Conservation (phyloP, 1,140 invertebrate species). For the Medauroidea extradentata region DNA sequence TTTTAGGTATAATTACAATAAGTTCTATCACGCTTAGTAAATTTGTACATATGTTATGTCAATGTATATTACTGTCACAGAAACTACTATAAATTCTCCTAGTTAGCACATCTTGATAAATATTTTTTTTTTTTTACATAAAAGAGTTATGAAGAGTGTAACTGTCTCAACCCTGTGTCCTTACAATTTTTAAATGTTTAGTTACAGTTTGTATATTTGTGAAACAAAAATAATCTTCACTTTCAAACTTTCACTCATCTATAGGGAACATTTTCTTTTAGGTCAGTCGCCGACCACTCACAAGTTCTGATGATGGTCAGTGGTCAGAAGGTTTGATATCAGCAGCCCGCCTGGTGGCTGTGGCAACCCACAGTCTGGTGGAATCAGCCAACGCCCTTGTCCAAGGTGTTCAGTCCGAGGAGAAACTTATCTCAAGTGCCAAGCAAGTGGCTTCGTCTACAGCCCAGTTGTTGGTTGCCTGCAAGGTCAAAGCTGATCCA, state of each 20-base stretch:
- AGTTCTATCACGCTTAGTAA: not conserved
- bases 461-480: constrained; percentile 94
- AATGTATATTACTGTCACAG: too few relatives aligned
- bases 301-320: constrained; percentile 91
- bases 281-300: constrained; percentile 71
- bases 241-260: not conserved
- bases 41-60: not conserved
- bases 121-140: too few relatives aligned
- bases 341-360: constrained; percentile 91
- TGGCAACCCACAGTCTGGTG: constrained; percentile 94
- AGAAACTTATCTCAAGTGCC: constrained; percentile 93
- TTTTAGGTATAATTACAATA: not conserved
- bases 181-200: too few relatives aligned
- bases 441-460: constrained; percentile 97
- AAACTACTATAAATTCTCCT: too few relatives aligned
- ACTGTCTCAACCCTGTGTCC: too few relatives aligned
- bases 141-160: too few relatives aligned
- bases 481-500: constrained; percentile 97
- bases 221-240: too few relatives aligned
- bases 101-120: too few relatives aligned
- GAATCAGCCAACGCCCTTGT: constrained; percentile 96
- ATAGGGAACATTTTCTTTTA: constrained; percentile 47
- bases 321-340: constrained; percentile 98
- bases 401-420: constrained; percentile 90
- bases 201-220: too few relatives aligned